A percentile compares a stretch with the other conserved stretches of the same genome.
These are phyloP conservation scores for Drosophila tristis DNA, from an alignment of 1,140 invertebrate species.

Conservation along the genomic window DNA sequence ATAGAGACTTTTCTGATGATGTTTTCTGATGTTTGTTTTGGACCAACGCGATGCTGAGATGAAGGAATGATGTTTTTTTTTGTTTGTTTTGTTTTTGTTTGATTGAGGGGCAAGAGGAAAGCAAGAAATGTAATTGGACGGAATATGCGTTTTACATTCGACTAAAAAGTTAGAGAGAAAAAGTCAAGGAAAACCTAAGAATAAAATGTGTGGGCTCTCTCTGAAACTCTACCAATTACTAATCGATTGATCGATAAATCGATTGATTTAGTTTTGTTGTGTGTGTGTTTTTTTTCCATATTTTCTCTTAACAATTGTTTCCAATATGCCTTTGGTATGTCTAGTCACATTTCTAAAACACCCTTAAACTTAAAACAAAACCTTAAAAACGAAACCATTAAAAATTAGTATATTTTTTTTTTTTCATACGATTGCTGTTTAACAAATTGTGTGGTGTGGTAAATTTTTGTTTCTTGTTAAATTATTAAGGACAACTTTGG, in stretches of 20 bases:
- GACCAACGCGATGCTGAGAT: constrained; percentile 30
- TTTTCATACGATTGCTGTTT: constrained; percentile 43
- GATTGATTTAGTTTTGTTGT: constrained; percentile 19
- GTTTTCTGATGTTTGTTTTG: constrained; percentile 32
- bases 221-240: constrained; percentile 47
- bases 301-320: constrained; percentile 45
- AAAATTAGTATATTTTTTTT: constrained; percentile 50
- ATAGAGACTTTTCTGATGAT: constrained; percentile 44
- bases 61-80: constrained; percentile 24
- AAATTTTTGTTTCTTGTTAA: constrained; percentile 62
- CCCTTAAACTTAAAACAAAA: constrained; percentile 45
- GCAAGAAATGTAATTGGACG: constrained; percentile 81
- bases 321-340: constrained; percentile 83
- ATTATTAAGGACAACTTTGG: constrained; percentile 84
- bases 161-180: constrained; percentile 64
- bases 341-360: constrained; percentile 65
- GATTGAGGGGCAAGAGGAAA: constrained; percentile 62
- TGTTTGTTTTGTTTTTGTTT: neutral
- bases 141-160: constrained; percentile 78
- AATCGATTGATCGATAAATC: constrained; percentile 24
- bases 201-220: constrained; percentile 14
- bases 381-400: constrained; percentile 61
- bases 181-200: constrained; percentile 33
- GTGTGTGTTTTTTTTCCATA: constrained; percentile 22
- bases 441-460: constrained; percentile 53